Evolutionary conservation across 1,140 invertebrate species (phyloP).

Genomic region (Pseudachorutes palmiensis): DNA sequence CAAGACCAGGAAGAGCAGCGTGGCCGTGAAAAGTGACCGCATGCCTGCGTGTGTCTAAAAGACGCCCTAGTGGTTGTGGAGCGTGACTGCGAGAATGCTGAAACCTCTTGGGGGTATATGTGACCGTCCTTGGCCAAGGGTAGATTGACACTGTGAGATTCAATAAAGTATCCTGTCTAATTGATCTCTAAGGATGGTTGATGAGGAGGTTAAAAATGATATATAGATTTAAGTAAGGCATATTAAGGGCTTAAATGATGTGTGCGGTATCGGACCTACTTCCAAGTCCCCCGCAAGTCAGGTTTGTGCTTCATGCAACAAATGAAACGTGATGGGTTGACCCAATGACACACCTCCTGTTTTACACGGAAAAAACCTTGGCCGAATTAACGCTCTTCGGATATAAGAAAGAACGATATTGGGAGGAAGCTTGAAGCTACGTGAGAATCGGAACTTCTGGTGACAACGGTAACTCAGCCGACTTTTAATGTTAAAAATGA

Average conservation of each 20-base stretch:
- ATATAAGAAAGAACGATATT: background rate
- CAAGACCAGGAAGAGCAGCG: background rate
- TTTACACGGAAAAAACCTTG: background rate
- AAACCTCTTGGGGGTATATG: background rate
- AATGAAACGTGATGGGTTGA: background rate
- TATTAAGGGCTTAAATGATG: background rate
- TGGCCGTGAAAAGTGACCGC: background rate
- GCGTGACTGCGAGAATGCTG: too few relatives aligned
- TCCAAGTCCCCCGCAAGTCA: background rate
- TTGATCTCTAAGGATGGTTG: too few relatives aligned
- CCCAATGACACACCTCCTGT: conserved; percentile 6
- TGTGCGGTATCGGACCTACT: background rate
- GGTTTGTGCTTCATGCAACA: background rate
- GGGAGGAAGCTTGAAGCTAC: too few relatives aligned
- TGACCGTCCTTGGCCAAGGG: conserved; percentile 3
- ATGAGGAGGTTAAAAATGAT: too few relatives aligned
- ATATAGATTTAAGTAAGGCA: background rate
- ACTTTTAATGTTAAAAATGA: background rate
- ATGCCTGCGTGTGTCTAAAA: background rate
- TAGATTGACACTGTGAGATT: background rate
- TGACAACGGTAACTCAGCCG: conserved; percentile 9
- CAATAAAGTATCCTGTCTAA: too few relatives aligned
- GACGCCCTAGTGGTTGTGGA: too few relatives aligned
- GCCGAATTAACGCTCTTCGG: background rate
- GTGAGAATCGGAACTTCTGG: background rate